Evolutionary conservation across 2,888 invertebrate genomes (phyloP), one percentile per base, ranked within the genome.

Genomic region (Agrotis puta): DNA sequence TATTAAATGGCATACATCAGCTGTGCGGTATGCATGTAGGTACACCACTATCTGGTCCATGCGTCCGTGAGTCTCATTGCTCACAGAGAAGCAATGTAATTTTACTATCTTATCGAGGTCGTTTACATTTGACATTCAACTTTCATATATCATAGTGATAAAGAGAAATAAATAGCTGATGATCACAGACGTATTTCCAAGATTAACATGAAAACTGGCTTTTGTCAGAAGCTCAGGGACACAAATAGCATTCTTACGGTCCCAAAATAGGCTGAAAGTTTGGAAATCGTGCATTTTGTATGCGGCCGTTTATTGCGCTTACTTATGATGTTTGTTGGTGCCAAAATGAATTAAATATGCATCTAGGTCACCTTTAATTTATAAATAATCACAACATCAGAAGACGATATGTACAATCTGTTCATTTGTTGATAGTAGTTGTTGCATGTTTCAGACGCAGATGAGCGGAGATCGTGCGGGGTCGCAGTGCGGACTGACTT

Each of bases 401-500:
- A 74, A 78, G 45, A 72, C 24, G 63, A 72, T 70, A 24, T 58
- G 13, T 24, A 45, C 43, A 63, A 71, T 27, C 18, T 22, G 73
- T 79, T 79, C 68, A 61, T 33, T 58, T 3, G 58, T 22, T 58
- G 72, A 78, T 64, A 51, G 51, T 47, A 51, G 16, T 81, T 76
- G 81, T 85, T 86, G 45, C 87, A 80, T 51, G 72, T 96, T 95
- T 74, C 96, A 96, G 96, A 95, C 94, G 94, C 96, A 95, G 95
- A 96, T 95, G 95, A 96, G 91, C 92, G 94, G 95, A 86, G 95
- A 95, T 92, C 97, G 95, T 92, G 94, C 95, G 89, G 94, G 93
- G 76, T 90, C 95, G 86, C 97, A 97, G 96, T 97, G 97, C 94
- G 97, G 97, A 88, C 95, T 98, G 88, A 96, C 97, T 88, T 97